Base-by-base conservation (phyloP, 2,888 invertebrate species). In the Sussaba pulchella region DNA sequence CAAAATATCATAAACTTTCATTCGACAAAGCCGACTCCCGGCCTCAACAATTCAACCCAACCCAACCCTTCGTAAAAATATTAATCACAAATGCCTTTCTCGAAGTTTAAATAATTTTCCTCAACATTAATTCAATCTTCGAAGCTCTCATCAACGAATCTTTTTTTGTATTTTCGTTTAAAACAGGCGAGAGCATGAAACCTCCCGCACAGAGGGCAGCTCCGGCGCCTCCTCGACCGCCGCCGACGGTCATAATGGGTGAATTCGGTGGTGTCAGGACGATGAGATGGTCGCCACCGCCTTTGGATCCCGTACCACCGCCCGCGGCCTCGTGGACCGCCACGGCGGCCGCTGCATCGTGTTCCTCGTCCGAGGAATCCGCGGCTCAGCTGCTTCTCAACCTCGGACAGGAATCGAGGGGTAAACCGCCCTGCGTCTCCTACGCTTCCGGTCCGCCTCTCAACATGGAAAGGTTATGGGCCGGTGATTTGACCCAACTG, bases 391-490 rank as follows among this genome's bases (percentile, higher is more conserved):
- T 97, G 88, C 92, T 97, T 78, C 93, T 97, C 43, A 96, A 96
- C 87, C 93, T 97, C 64, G 96, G 96, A 6, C 96, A 96, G 89
- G 95, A 95, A 87, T 93, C 95, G 61, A 93, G 95, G 88, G 93
- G 94, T 88, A 93, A 94, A 81, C 90, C 92, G 52, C 87, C 90
- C 52, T 88, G 89, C 72, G 87, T 87, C 36, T 85, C 89, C 66
- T 92, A 91, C 83, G 86, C 89, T 79, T 90, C 88, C 80, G 92
- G 90, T 47, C 94, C 94, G 19, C 96, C 97, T 19, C 94, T 98
- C 77, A 98, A 98, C 90, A 98, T 98, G 98, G 98, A 98, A 92
- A 94, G 97, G 83, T 93, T 98, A 69, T 98, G 98, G 98, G 97
- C 97, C 8, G 97, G 97, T 3, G 97, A 97, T 88, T 94, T 97